phyloP scores from a whole-genome alignment of 2,888 invertebrate genomes.

The Oscheius sp. region DNA sequence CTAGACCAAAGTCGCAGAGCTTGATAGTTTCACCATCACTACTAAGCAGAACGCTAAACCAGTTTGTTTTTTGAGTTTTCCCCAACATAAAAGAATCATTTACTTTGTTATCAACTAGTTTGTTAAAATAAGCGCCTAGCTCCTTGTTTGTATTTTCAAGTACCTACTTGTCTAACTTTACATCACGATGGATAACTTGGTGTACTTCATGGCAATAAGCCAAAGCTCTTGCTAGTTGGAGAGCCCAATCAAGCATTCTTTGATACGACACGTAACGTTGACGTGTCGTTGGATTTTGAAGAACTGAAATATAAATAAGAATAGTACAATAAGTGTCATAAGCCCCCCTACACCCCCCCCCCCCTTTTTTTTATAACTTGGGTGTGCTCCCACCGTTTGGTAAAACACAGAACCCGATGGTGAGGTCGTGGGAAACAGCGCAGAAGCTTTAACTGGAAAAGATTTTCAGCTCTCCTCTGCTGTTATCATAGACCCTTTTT shows the following conservation, averaged over 20 bases:
- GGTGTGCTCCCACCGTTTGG: neutral
- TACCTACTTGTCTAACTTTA: neutral
- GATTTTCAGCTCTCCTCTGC: too few species aligned
- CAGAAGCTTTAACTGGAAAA: too few species aligned
- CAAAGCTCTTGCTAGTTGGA: neutral
- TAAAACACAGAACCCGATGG: neutral
- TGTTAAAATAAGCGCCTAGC: neutral
- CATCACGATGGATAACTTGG: neutral
- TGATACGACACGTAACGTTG: neutral
- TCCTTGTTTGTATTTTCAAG: too few species aligned
- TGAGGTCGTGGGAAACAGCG: too few species aligned
- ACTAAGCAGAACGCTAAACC: neutral
- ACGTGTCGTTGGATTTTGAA: too few species aligned
- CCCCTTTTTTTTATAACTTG: neutral
- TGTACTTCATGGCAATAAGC: neutral
- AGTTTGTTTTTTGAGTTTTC: neutral
- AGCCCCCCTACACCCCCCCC: neutral
- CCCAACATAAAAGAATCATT: too few species aligned
- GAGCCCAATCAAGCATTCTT: neutral
- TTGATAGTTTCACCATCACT: neutral
- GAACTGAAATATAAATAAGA: too few species aligned
- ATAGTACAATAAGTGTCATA: neutral
- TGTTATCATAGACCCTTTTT: too few species aligned
- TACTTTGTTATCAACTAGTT: too few species aligned
- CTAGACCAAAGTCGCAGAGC: neutral